Evolutionary conservation across 2,113 vertebrate species (phyloP).

Genomic region (Danionella cerebrum): DNA sequence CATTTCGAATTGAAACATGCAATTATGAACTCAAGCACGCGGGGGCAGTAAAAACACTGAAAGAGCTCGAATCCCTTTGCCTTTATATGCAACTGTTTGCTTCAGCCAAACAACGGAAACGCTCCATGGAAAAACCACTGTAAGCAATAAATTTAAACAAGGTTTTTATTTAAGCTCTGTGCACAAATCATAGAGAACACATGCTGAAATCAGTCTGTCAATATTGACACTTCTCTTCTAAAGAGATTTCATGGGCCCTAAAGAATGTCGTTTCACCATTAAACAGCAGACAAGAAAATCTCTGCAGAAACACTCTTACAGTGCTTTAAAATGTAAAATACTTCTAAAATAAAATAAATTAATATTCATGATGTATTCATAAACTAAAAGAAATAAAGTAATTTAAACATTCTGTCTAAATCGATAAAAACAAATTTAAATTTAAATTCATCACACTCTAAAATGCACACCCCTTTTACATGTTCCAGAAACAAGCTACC

Average conservation of each 20-base stretch:
- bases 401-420: too few relatives aligned
- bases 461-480: too few relatives aligned
- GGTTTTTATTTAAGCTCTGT: neutral
- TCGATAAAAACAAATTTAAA: too few relatives aligned
- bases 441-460: too few relatives aligned
- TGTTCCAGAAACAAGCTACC: too few relatives aligned
- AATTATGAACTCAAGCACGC: neutral
- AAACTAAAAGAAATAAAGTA: too few relatives aligned
- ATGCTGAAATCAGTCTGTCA: neutral
- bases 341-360: too few relatives aligned
- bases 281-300: neutral
- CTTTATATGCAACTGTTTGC: neutral
- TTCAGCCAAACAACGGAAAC: neutral
- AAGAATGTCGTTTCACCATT: neutral
- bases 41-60: constrained; percentile 6
- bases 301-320: too few relatives aligned
- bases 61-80: neutral
- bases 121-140: neutral
- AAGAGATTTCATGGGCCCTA: neutral
- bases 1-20: too few relatives aligned
- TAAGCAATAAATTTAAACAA: neutral
- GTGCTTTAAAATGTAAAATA: too few relatives aligned
- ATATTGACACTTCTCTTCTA: neutral
- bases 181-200: neutral
- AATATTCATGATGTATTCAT: too few relatives aligned